These are phyloP conservation scores for Belonocnema kinseyi DNA, from an alignment of 1,140 invertebrate genomes.

Conservation along the genomic window DNA sequence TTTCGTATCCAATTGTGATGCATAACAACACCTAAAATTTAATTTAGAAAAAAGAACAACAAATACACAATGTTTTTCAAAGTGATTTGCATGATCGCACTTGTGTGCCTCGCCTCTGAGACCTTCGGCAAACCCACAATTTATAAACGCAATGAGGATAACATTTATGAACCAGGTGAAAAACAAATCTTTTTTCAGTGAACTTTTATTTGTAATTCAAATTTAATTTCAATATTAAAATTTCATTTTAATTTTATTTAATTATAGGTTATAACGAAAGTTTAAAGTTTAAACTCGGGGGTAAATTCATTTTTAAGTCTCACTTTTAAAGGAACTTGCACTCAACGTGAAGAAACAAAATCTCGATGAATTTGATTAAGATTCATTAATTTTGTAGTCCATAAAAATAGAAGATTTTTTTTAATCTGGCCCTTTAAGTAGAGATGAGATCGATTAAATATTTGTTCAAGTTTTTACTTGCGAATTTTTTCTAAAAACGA, in stretches of 20 bases:
- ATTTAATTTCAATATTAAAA: not conserved
- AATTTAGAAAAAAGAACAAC: slow-evolving; percentile 18
- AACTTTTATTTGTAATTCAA: not conserved
- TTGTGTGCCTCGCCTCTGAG: slow-evolving; percentile 51
- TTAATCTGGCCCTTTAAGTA: no score
- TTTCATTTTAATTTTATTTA: no score
- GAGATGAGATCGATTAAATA: no score
- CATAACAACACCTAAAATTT: slow-evolving; percentile 4
- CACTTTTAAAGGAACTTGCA: no score
- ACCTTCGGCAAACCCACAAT: slow-evolving; percentile 64
- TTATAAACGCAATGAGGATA: slow-evolving; percentile 67
- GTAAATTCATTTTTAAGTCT: not conserved
- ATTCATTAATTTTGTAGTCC: no score
- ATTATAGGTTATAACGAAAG: no score
- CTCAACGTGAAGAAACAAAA: no score
- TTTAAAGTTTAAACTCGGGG: not conserved
- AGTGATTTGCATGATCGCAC: slow-evolving; percentile 44
- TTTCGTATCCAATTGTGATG: slow-evolving; percentile 25
- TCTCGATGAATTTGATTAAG: no score
- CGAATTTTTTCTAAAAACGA: no score
- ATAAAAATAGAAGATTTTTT: no score
- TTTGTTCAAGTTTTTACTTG: no score
- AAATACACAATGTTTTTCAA: slow-evolving; percentile 43
- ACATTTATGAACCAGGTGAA: slow-evolving; percentile 68
- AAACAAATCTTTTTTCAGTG: slow-evolving; percentile 16